Evolutionary conservation across 2,888 invertebrate genomes (phyloP), one percentile per base, ranked within the genome.

Genomic region (Machimus atricapillus): DNA sequence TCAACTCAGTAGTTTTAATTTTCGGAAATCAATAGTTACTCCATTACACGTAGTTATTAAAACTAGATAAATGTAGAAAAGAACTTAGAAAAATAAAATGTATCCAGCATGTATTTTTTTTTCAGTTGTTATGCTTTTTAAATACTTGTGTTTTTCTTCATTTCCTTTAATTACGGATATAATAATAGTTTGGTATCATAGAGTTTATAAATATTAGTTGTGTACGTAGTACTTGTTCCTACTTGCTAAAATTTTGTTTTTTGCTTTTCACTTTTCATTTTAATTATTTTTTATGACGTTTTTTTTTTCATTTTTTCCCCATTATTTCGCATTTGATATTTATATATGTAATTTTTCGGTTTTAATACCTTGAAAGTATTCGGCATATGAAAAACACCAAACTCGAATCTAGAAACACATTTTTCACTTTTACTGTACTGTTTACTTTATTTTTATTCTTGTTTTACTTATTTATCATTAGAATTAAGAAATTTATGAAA

Each of bases 201-300:
- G 87, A 87, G 88, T 89, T 88, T 88, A 89, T 89, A 89, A 89
- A 88, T 89, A 89, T 89, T 89, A 89, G 88, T 88, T 89, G 88
- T 89, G 89, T 89, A 89, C 88, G 89, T 89, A 89, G 89, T 89
- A 89, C 88, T 89, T 88, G 86, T 88, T 88, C 88, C 89, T 89
- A 89, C 88, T 87, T 87, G 74, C 89, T 89, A 89, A 88, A 40
- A 87, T 83, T 87, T 87, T 86, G 43, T 81, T 81, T 87, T 85
- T 37, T 46, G 56, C n/a, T 76, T 87, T 87, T 83, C 81, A 78
- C 79, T 52, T 52, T 88, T 87, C 89, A 89, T 88, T 86, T 87
- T 74, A 89, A 89, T 89, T 87, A 83, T 79, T 86, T 87, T 83
- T 34, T 82, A 52, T 82, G 81, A 77, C 37, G 1, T 43, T 43